Evolutionary conservation across 1,140 invertebrate genomes (phyloP).

Genomic region (Helicoverpa armigera): DNA sequence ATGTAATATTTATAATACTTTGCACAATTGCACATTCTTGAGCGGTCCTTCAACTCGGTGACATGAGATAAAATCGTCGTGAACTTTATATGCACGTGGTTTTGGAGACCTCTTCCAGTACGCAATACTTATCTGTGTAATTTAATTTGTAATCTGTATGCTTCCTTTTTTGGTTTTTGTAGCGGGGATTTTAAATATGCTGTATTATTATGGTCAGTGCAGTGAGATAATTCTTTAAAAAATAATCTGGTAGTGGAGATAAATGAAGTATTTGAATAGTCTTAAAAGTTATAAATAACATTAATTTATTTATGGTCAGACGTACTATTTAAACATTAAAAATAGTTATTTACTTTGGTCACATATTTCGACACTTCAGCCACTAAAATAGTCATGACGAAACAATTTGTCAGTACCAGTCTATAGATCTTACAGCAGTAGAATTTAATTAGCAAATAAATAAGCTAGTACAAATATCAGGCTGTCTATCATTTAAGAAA

Average conservation of each 20-base stretch:
- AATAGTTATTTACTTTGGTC: too few species aligned
- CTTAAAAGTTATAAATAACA: too few species aligned
- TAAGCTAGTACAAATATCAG: neutral
- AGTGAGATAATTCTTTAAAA: too few species aligned
- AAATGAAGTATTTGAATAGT: too few species aligned
- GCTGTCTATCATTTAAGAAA: slow-evolving; percentile 9
- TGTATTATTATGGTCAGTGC: too few species aligned
- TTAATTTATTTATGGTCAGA: too few species aligned
- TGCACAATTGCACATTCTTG: slow-evolving; percentile 22
- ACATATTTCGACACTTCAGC: too few species aligned
- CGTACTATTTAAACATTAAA: too few species aligned
- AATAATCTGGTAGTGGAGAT: too few species aligned
- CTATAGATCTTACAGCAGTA: neutral
- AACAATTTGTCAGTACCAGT: neutral
- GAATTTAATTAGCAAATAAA: slow-evolving; percentile 8
- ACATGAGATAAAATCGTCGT: slow-evolving; percentile 29
- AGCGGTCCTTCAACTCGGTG: slow-evolving; percentile 13
- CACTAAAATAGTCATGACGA: neutral
- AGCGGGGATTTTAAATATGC: too few species aligned
- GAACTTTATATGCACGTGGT: slow-evolving; percentile 16
- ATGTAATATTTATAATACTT: slow-evolving; percentile 1
- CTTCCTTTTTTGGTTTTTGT: too few species aligned
- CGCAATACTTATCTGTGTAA: neutral
- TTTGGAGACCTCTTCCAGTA: slow-evolving; percentile 23
- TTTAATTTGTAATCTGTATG: too few species aligned